Conservation (phyloP, 1,140 invertebrate genomes). For the Bombus pyrosoma region DNA sequence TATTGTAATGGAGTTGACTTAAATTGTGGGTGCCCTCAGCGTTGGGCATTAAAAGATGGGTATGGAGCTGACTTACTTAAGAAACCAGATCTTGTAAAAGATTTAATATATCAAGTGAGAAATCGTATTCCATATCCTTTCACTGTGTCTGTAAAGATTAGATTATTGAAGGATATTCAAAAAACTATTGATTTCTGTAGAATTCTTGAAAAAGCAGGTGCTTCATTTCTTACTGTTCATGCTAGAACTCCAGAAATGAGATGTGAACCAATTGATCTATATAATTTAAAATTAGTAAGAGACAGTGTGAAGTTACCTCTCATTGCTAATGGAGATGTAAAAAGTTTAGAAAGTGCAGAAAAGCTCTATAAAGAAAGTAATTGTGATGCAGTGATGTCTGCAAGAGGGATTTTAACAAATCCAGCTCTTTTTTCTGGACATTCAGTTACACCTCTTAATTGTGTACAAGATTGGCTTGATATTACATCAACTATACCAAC, state of each 20-base stretch:
- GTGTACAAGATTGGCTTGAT: constrained; percentile 94
- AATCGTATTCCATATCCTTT: constrained; percentile 89
- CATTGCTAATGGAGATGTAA: constrained; percentile 96
- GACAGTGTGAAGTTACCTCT: constrained; percentile 90
- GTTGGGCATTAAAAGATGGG: constrained; percentile 96
- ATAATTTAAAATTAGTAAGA: constrained; percentile 89
- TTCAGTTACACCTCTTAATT: constrained; percentile 87
- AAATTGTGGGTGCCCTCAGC: constrained; percentile 98
- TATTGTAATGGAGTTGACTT: constrained; percentile 95
- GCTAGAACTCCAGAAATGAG: constrained; percentile 93
- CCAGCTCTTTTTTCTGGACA: constrained; percentile 92
- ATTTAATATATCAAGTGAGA: constrained; percentile 90
- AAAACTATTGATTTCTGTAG: constrained; percentile 89
- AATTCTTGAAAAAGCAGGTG: constrained; percentile 91
- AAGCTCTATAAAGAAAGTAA: constrained; percentile 86
- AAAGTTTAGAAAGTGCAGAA: constrained; percentile 87
- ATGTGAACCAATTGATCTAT: constrained; percentile 89
- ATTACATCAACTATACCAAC: constrained; percentile 83
- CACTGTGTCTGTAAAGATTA: constrained; percentile 96
- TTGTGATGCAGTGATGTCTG: constrained; percentile 94
- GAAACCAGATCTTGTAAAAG: constrained; percentile 92
- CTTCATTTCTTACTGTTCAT: constrained; percentile 95
- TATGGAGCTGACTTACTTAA: constrained; percentile 93
- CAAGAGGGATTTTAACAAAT: constrained; percentile 94
- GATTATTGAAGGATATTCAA: constrained; percentile 86